Conservation (phyloP, 2,797 vertebrate species). For the Ispidina lecontei region DNA sequence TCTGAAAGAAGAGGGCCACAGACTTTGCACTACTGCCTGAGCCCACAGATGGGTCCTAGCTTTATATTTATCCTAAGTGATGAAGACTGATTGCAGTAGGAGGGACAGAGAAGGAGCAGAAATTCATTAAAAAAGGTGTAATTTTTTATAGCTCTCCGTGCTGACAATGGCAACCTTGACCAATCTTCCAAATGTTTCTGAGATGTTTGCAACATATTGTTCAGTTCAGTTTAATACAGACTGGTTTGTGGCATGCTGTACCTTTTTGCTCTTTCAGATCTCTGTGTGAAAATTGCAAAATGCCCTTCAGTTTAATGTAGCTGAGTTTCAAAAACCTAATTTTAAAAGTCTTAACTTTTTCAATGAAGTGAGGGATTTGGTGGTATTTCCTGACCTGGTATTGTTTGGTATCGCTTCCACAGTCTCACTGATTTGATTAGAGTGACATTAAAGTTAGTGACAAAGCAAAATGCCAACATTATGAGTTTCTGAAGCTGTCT, state of each 20-base stretch:
- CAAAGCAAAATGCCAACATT: constrained; percentile 74
- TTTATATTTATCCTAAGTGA: background rate
- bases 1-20: background rate
- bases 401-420: constrained; percentile 73
- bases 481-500: constrained; percentile 71
- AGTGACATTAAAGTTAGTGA: constrained; percentile 72
- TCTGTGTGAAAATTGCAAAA: constrained; percentile 34
- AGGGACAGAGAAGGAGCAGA: background rate
- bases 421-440: constrained; percentile 72
- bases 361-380: constrained; percentile 74
- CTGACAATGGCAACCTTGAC: background rate
- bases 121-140: background rate
- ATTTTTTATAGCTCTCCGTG: background rate
- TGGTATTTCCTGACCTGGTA: constrained; percentile 73
- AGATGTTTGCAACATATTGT: background rate
- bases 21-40: background rate
- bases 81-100: background rate
- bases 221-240: background rate
- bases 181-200: background rate
- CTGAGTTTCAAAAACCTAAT: constrained; percentile 63
- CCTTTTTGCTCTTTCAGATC: background rate
- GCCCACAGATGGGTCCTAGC: background rate
- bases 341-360: constrained; percentile 74
- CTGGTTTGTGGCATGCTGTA: background rate
- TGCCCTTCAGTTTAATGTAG: constrained; percentile 47